Percentiles rank a stretch among this genome's conserved stretches.
phyloP scores from a whole-genome alignment of 2,113 vertebrate species.

The Leiothrix lutea region DNA sequence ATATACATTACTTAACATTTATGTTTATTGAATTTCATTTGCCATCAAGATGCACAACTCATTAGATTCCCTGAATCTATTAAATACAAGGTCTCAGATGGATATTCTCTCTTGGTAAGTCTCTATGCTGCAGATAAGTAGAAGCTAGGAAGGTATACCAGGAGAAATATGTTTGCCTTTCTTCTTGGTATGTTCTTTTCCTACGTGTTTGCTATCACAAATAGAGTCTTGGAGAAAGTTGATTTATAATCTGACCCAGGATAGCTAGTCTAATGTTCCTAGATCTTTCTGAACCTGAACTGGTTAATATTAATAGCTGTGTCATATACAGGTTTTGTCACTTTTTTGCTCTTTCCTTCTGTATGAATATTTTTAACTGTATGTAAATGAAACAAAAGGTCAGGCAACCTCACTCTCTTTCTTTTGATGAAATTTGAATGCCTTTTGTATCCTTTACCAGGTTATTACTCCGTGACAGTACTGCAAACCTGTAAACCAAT shows the following conservation, averaged over 20 bases:
- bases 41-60: not conserved
- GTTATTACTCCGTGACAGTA: not conserved
- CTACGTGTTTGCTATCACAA: not conserved
- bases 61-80: not conserved
- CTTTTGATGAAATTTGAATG: not conserved
- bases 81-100: not conserved
- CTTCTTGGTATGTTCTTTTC: not conserved
- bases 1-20: constrained; percentile 10
- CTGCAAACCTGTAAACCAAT: not conserved
- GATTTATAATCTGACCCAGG: not conserved
- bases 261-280: not conserved
- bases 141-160: not conserved
- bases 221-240: not conserved
- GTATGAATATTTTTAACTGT: not conserved
- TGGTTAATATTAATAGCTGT: not conserved
- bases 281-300: not conserved
- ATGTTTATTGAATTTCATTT: constrained; percentile 26
- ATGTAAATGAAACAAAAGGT: not conserved
- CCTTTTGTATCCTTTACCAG: not conserved
- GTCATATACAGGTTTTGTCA: not conserved
- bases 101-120: not conserved
- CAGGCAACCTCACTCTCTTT: not conserved
- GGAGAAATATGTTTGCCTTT: not conserved
- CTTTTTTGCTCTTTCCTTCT: not conserved
- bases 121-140: not conserved